These are phyloP conservation scores for Pseudomyrmex flavicornis DNA, from an alignment of 1,140 invertebrate species.

Conservation along the genomic window DNA sequence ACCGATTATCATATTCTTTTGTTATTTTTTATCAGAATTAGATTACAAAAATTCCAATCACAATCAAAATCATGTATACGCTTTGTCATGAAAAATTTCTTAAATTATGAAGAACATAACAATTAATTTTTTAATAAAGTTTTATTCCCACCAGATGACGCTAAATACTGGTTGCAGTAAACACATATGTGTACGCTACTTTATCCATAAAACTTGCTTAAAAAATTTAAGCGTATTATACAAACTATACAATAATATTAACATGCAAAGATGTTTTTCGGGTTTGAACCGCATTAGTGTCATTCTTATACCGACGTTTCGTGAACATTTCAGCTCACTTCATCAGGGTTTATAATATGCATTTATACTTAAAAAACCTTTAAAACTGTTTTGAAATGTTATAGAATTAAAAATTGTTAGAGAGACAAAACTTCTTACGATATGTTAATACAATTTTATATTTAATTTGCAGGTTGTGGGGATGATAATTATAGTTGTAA, in stretches of 20 bases:
- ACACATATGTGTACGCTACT: slow-evolving; percentile 2
- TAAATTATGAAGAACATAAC: neutral
- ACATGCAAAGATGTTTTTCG: too few relatives aligned
- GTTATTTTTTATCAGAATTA: neutral
- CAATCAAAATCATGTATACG: too few relatives aligned
- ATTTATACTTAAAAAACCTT: neutral
- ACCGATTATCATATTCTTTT: neutral
- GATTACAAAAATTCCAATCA: neutral
- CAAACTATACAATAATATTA: neutral
- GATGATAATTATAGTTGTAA: slow-evolving; percentile 88
- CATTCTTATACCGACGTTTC: too few relatives aligned
- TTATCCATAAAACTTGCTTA: slow-evolving; percentile 36
- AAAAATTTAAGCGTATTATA: neutral
- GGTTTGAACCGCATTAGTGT: too few relatives aligned
- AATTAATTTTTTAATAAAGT: neutral
- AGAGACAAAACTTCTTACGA: neutral
- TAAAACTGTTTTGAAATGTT: neutral
- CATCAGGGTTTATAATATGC: too few relatives aligned
- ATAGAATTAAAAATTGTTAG: neutral
- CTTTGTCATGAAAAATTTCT: too few relatives aligned
- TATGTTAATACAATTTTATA: neutral
- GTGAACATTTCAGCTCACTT: too few relatives aligned
- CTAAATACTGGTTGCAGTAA: slow-evolving; percentile 16
- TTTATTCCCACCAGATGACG: slow-evolving; percentile 47
- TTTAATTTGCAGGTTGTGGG: slow-evolving; percentile 86